A percentile compares a stretch with the other conserved stretches of the same genome.
Evolutionary conservation across 64 coral and sea anemone species (phyloP).

Genomic region (Porites australiensis): DNA sequence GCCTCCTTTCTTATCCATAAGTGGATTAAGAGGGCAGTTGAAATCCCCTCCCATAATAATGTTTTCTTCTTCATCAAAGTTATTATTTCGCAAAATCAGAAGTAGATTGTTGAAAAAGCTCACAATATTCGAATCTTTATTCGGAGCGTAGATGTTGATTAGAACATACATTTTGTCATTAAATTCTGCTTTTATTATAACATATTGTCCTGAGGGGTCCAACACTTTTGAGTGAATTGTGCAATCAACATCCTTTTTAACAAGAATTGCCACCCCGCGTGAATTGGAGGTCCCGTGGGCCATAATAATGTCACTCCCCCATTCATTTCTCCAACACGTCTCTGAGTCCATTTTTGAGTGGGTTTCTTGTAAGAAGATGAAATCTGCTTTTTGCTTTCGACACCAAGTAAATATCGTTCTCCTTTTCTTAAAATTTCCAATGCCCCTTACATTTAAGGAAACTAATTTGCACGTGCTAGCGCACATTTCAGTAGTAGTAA

Average conservation of each 20-base stretch:
- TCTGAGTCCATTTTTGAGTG: too few species aligned
- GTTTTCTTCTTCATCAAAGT: neutral
- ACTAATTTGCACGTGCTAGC: too few species aligned
- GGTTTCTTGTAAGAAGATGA: too few species aligned
- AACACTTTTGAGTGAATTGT: neutral
- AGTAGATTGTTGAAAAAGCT: neutral
- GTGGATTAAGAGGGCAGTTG: too few species aligned
- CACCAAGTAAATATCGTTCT: too few species aligned
- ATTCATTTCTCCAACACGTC: slow-evolving; percentile 54
- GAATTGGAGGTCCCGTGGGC: slow-evolving; percentile 10
- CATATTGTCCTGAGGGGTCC: neutral
- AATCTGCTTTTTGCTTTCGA: too few species aligned
- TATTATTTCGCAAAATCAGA: neutral
- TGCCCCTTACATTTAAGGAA: too few species aligned
- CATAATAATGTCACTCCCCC: slow-evolving; percentile 30
- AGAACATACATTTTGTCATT: slow-evolving; percentile 33
- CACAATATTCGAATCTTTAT: neutral
- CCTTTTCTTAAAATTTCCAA: too few species aligned
- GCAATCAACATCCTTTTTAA: slow-evolving; percentile 13
- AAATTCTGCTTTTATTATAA: neutral
- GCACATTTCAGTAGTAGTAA: too few species aligned
- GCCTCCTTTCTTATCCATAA: slow-evolving; percentile 14
- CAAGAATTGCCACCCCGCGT: slow-evolving; percentile 10
- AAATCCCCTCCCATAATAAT: slow-evolving; percentile 16
- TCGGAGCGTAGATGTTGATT: slow-evolving; percentile 51